Conservation (phyloP, 1,140 invertebrate species). For the Acyrthosiphon pisum region DNA sequence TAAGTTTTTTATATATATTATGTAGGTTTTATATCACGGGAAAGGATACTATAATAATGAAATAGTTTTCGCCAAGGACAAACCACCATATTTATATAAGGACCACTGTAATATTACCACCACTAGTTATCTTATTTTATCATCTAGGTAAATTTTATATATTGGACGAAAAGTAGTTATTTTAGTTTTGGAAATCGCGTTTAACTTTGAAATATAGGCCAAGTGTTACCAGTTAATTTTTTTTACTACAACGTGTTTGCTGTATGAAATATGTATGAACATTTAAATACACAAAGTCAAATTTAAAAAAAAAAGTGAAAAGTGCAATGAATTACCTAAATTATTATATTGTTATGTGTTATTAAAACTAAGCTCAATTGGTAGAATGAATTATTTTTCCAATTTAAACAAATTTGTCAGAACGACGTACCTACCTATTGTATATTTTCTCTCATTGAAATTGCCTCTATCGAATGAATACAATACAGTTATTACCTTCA, state of each 20-base stretch:
- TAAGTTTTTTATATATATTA: conserved; percentile 14
- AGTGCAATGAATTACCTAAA: neutral
- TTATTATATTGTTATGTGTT: neutral
- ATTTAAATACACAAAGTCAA: conserved; percentile 1
- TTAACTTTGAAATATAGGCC: conserved; percentile 29
- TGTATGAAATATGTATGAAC: neutral
- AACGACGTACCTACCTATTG: neutral
- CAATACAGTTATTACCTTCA: no score
- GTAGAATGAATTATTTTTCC: neutral
- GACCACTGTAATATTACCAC: neutral
- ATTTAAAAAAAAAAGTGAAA: conserved; percentile 6
- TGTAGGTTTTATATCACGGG: conserved; percentile 12
- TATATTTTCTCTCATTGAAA: neutral
- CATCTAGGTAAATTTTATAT: neutral
- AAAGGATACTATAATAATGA: conserved; percentile 19
- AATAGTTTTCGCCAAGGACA: conserved; percentile 26
- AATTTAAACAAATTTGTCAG: neutral
- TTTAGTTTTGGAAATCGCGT: conserved; percentile 36
- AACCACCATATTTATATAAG: neutral
- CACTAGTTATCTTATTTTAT: conserved; percentile 16
- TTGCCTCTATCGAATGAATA: neutral
- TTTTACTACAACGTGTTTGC: neutral
- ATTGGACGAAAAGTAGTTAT: conserved; percentile 28
- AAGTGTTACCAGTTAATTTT: conserved; percentile 40
- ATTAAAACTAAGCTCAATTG: neutral